Percentiles rank a stretch among this genome's conserved stretches.
phyloP scores from a whole-genome alignment of 2,888 invertebrate species.

The Macrophya annulata region DNA sequence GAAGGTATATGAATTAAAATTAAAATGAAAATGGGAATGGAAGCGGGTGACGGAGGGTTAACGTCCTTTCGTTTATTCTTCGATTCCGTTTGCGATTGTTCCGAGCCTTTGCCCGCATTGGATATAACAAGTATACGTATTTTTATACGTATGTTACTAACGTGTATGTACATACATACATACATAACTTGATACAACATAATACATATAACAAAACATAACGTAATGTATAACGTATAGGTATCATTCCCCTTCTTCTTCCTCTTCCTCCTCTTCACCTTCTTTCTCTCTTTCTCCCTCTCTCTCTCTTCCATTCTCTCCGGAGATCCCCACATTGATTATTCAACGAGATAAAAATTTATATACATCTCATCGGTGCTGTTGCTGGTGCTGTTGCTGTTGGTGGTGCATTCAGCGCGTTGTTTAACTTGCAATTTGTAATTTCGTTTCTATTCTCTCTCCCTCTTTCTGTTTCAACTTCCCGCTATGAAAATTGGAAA shows the following conservation, averaged over 20 bases:
- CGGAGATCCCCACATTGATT: background rate
- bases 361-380: constrained; percentile 12
- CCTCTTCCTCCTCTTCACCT: background rate
- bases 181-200: background rate
- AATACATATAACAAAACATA: background rate
- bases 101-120: background rate
- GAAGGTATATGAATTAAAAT: too few relatives aligned
- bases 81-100: background rate
- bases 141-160: too few relatives aligned
- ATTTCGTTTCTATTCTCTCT: background rate
- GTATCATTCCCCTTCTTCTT: background rate
- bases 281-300: background rate
- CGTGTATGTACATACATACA: background rate
- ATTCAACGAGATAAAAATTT: constrained; percentile 6
- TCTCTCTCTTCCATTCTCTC: too few relatives aligned
- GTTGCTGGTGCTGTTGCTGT: background rate
- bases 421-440: constrained; percentile 3
- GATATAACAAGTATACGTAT: background rate
- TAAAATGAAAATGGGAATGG: too few relatives aligned
- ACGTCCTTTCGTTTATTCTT: constrained; percentile 48
- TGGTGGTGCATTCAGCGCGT: background rate
- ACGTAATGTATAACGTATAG: background rate
- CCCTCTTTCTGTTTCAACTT: too few relatives aligned
- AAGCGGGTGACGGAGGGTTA: constrained; percentile 29
- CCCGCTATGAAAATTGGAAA: too few relatives aligned